Base-by-base conservation (phyloP, 2,113 vertebrate genomes). In the Porphyrio hochstetteri region DNA sequence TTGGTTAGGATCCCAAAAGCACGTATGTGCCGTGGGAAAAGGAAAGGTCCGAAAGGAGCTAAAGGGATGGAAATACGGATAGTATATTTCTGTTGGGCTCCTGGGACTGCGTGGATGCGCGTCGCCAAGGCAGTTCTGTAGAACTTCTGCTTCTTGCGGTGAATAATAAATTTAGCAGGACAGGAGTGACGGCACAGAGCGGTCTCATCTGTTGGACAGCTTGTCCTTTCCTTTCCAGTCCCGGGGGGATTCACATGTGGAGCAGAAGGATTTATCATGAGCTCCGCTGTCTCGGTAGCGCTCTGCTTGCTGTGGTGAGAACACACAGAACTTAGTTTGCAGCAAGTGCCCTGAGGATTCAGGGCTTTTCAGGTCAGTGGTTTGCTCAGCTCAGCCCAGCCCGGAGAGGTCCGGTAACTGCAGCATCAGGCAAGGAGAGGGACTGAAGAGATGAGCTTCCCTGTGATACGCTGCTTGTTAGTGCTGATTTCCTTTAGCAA, bases 11-110 rank as follows among this genome's bases (percentile, higher is more conserved):
- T 88, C 74, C 75, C 0, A 0, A 24, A 84, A 75, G 53, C 7
- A 2, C 4, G 3, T 38, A 5, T 5, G n/a, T 93, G 80, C 80
- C 13, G 48, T 97, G 96, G 92, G 95, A 97, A 96, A 88, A 81
- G 33, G 53, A 35, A 44, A 77, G 86, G 52, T 70, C 69, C 4
- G 0, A 29, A 31, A 70, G 46, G 75, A 92, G 63, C 67, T 80
- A 17, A n/a, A 82, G 86, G 59, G 36, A 0, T 55, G 88, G 91
- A 81, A 86, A 24, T 28, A 10, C 23, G 35, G n/a, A 5, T 52
- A 7, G 28, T 15, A 13, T 64, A 42, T 70, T 77, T 81, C 35
- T 2, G 1, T 15, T 1, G 1, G 91, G 63, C 91, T 88, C 91
- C 85, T 89, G 86, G 94, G 94, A 95, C 42, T 0, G 0, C 16